These are phyloP conservation scores for Syngnathus rostellatus DNA, from an alignment of 2,797 vertebrate genomes.

Conservation along the genomic window DNA sequence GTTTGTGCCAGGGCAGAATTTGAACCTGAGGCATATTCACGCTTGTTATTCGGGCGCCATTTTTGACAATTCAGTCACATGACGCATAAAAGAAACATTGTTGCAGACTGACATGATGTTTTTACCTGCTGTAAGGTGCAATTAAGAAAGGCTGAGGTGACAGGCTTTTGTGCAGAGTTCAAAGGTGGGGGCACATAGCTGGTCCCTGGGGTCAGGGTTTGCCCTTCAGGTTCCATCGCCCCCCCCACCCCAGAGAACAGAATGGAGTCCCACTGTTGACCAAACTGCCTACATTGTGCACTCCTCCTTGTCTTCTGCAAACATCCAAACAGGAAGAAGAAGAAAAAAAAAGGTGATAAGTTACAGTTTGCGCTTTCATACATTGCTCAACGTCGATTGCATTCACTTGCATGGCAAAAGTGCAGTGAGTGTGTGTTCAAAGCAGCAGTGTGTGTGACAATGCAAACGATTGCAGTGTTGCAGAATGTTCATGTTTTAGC, in stretches of 20 bases:
- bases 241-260: slow-evolving; percentile 52
- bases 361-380: slow-evolving; percentile 11
- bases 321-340: neutral
- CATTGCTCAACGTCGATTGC: slow-evolving; percentile 1
- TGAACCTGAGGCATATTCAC: neutral
- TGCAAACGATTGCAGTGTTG: slow-evolving; percentile 4
- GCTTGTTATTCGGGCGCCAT: too few species aligned
- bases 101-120: neutral
- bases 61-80: too few species aligned
- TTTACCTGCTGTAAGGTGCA: slow-evolving; percentile 61
- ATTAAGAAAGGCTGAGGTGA: slow-evolving; percentile 26
- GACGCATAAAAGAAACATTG: too few species aligned
- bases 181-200: slow-evolving; percentile 50
- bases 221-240: slow-evolving; percentile 64
- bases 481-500: slow-evolving; percentile 5
- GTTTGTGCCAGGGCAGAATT: neutral
- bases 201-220: slow-evolving; percentile 57
- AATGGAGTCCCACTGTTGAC: slow-evolving; percentile 51
- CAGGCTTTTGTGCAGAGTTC: slow-evolving; percentile 39
- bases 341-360: too few species aligned
- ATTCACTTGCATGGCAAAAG: neutral
- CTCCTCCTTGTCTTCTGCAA: slow-evolving; percentile 3
- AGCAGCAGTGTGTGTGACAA: neutral
- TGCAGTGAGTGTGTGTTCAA: neutral
- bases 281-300: slow-evolving; percentile 63